Conservation (phyloP, 2,113 vertebrate species). For the Dipodomys merriami region DNA sequence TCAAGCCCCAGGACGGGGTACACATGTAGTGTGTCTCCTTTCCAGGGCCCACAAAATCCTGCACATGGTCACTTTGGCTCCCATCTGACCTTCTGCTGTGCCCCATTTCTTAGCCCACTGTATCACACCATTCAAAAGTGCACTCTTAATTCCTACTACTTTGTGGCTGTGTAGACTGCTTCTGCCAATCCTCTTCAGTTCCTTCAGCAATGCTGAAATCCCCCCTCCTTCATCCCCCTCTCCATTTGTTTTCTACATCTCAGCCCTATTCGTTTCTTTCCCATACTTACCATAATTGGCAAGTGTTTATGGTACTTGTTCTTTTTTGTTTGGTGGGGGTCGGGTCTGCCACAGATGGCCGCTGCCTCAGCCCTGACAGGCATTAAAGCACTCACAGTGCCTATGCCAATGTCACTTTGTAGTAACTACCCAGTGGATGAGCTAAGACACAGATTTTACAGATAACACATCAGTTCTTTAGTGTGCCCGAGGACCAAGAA, state of each 20-base stretch:
- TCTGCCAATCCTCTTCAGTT: background rate
- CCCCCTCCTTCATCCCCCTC: background rate
- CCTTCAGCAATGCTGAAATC: background rate
- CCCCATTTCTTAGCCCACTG: no score
- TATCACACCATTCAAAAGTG: no score
- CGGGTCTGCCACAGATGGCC: background rate
- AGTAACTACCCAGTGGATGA: background rate
- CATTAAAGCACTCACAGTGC: background rate
- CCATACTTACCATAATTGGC: background rate
- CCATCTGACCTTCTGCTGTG: background rate
- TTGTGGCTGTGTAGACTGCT: no score
- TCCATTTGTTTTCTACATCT: background rate
- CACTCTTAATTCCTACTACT: no score
- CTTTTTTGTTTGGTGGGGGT: background rate
- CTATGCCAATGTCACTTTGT: background rate
- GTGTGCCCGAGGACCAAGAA: background rate
- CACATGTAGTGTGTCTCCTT: background rate
- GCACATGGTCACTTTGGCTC: background rate
- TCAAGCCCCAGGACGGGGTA: background rate
- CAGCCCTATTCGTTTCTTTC: background rate
- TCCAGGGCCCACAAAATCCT: background rate
- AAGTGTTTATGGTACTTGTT: background rate
- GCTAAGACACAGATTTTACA: slow-evolving; percentile 17
- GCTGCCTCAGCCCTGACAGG: background rate
- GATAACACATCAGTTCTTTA: background rate